Evolutionary conservation across 2,113 vertebrate genomes (phyloP).

Genomic region (Lutjanus erythropterus): DNA sequence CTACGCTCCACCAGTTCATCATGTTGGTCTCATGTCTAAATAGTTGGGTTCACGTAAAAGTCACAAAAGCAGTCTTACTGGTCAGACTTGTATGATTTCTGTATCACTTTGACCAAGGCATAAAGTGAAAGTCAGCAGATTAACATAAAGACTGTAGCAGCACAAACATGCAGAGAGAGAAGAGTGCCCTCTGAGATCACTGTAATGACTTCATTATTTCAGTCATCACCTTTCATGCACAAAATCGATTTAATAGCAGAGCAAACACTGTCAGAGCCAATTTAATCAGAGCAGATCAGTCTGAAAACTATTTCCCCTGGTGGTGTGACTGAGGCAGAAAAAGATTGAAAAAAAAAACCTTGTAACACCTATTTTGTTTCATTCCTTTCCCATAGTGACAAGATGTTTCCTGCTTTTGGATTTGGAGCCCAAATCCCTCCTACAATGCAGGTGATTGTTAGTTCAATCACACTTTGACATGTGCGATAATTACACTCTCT

Average conservation of each 20-base stretch:
- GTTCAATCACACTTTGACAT: not conserved
- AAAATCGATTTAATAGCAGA: not conserved
- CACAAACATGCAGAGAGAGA: not conserved
- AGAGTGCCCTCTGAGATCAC: not conserved
- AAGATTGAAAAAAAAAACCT: no score
- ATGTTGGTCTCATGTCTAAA: no score
- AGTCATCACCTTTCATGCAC: not conserved
- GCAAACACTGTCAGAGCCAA: not conserved
- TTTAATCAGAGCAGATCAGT: not conserved
- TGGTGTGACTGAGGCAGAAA: not conserved
- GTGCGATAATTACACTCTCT: no score
- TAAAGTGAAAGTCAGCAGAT: no score
- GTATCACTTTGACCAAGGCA: no score
- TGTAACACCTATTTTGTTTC: not conserved
- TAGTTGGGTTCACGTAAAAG: not conserved
- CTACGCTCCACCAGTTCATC: no score
- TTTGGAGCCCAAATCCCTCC: slow-evolving; percentile 97
- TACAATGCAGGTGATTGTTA: slow-evolving; percentile 88
- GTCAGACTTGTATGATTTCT: not conserved
- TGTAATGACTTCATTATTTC: not conserved
- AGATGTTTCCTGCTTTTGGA: slow-evolving; percentile 97
- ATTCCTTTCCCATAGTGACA: slow-evolving; percentile 87
- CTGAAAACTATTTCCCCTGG: no score
- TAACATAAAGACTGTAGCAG: no score
- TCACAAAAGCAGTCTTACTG: not conserved